Base-by-base conservation (phyloP, 2,888 invertebrate species). In the Drosophila emarginata region DNA sequence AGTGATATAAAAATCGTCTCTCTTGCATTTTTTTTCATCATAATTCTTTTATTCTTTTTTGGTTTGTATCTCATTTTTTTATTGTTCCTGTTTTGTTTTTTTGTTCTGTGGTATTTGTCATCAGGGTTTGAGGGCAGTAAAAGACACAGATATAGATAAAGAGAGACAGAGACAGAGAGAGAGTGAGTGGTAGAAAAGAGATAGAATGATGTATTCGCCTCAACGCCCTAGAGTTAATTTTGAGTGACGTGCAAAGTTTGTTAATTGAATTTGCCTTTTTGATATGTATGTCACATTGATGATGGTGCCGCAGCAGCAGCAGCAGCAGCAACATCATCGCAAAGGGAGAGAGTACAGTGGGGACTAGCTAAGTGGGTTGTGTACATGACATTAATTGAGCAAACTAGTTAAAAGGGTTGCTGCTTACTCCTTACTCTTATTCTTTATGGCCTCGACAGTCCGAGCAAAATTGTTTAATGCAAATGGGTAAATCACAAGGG, bases 381-480 rank as follows among this genome's bases (percentile, higher is more conserved):
- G 87, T 81, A 87, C 88, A 87, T 85, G 82, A 87, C 88, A 82
- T 87, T 87, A 87, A 82, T 82, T 82, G 88, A 77, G 82, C 73
- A 74, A 76, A 71, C 71, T 71, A 71, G 71, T 71, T 72, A 72
- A 72, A 71, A 65, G 73, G 71, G 71, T 72, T 72, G 71, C 56
- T 45, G 26, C 7, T 52, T 57, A 21, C 58, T 39, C 32, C 26
- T 36, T 50, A 7, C 52, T 28, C 32, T 32, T 32, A 9, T 32
- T 40, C 21, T 56, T 50, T 40, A 53, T 11, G 61, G 28, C 18
- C 53, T 21, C 15, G 54, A n/a, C 39, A 37, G 57, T 37, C 73
- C 45, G 37, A 58, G 40, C 66, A 57, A 80, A 72, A 72, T 76
- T 70, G 72, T 72, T 77, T 81, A 81, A 81, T 81, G 81, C 85